Base-by-base conservation (phyloP, 2,797 vertebrate species). In the Onychomys leucogaster region DNA sequence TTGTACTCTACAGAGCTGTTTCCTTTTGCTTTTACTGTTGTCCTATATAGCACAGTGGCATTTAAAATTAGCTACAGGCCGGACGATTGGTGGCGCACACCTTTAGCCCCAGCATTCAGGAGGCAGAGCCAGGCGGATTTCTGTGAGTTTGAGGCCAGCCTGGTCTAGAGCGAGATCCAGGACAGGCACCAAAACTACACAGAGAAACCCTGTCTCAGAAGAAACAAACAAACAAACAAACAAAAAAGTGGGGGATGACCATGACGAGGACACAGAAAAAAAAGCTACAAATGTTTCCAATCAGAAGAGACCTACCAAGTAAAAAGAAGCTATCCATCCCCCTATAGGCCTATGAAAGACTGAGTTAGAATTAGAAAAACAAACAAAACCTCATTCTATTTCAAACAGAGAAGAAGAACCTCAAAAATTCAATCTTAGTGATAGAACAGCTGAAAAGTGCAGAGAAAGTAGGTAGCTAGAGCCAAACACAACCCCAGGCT, bases 271-370 rank as follows among this genome's bases (percentile, higher is more conserved):
- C n/a, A n/a, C n/a, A n/a, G n/a, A n/a, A n/a, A n/a, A n/a, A n/a
- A n/a, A n/a, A n/a, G 52, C 41, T 76, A 19, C 61, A 73, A 23
- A 59, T 61, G 90, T 76, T 96, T 92, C 71, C 81, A 97, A 85
- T 94, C 67, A 86, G 25, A 67, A 96, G 43, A 75, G 71, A 94
- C 0, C 9, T 59, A 6, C 59, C 59, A 83, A 76, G 9, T 73
- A 91, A 25, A 78, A 91, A 63, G 57, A 61, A 63, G 37, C 25
- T 29, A 17, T 25, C 37, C 63, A 17, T 25, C 37, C 63, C 37
- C 81, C 14, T 83, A 41, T 19, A 27, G 23, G 21, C 37, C 59
- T 59, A 43, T 52, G 5, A 81, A 81, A n/a, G 41, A 63, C 55
- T 6, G 37, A 63, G 27, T 83, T 57, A 83, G n/a, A 37, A 57